These are phyloP conservation scores for Phyllotreta cruciferae DNA, from an alignment of 2,888 invertebrate species.

Conservation along the genomic window DNA sequence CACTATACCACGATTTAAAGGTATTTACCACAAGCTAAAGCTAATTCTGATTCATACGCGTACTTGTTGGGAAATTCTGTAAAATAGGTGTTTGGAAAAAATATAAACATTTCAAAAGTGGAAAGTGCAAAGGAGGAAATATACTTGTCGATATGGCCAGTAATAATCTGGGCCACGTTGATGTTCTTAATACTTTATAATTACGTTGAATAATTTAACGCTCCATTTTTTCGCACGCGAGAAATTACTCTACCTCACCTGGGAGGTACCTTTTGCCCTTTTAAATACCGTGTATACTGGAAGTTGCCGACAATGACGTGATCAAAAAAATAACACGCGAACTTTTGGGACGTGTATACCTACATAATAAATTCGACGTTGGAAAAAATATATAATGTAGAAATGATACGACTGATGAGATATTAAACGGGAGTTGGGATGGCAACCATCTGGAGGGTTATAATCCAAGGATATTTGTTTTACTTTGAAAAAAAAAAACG, in stretches of 20 bases:
- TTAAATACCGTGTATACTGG: constrained; percentile 19
- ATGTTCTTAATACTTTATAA: constrained; percentile 17
- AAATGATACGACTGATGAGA: constrained; percentile 20
- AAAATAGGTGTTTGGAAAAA: too few relatives aligned
- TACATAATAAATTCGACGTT: constrained; percentile 21
- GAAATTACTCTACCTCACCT: constrained; percentile 19
- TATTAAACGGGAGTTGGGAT: constrained; percentile 11
- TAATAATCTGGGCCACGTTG: constrained; percentile 3
- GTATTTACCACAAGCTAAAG: constrained; percentile 22
- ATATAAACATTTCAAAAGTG: too few relatives aligned
- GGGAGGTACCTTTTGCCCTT: constrained; percentile 19
- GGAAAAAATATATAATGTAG: constrained; percentile 9
- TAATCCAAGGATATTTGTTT: too few relatives aligned
- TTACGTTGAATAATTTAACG: constrained; percentile 20
- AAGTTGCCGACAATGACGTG: constrained; percentile 28
- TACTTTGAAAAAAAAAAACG: too few relatives aligned
- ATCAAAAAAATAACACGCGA: constrained; percentile 28
- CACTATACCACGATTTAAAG: constrained; percentile 23
- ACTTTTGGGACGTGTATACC: constrained; percentile 22
- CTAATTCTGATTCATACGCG: constrained; percentile 1
- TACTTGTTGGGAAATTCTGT: too few relatives aligned
- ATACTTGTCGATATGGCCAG: neutral
- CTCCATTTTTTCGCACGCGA: constrained; percentile 19
- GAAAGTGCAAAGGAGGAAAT: neutral
- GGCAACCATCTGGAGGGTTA: neutral